phyloP scores from a whole-genome alignment of 1,140 invertebrate species.

The Orchesella cincta region DNA sequence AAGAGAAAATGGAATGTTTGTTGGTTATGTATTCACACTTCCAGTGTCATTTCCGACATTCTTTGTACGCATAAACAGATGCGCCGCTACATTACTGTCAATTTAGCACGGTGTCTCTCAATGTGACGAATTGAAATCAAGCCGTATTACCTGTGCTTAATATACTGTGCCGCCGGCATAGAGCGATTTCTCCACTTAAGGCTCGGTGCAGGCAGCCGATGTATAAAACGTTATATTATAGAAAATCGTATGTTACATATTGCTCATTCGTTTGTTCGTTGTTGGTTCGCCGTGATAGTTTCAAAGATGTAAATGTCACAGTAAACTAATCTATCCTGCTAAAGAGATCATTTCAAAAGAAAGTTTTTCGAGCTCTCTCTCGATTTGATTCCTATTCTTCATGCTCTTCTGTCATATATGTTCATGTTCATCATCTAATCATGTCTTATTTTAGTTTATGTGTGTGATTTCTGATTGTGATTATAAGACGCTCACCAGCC shows the following conservation, averaged over 20 bases:
- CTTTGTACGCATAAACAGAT: neutral
- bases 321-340: constrained; percentile 9
- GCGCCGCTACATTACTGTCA: neutral
- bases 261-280: neutral
- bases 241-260: neutral
- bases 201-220: neutral
- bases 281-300: neutral
- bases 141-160: neutral
- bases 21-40: too few species aligned
- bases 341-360: constrained; percentile 16
- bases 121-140: neutral
- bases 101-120: neutral
- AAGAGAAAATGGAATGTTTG: too few species aligned
- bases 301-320: constrained; percentile 12
- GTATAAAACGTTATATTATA: neutral
- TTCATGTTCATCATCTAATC: neutral
- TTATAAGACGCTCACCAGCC: neutral
- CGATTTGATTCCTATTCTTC: neutral
- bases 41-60: neutral
- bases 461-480: neutral
- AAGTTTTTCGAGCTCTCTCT: neutral
- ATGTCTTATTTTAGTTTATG: neutral
- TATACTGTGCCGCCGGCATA: neutral
- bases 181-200: constrained; percentile 1
- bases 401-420: neutral